Evolutionary conservation across 2,113 vertebrate species (phyloP).

Genomic region (Podiceps cristatus): DNA sequence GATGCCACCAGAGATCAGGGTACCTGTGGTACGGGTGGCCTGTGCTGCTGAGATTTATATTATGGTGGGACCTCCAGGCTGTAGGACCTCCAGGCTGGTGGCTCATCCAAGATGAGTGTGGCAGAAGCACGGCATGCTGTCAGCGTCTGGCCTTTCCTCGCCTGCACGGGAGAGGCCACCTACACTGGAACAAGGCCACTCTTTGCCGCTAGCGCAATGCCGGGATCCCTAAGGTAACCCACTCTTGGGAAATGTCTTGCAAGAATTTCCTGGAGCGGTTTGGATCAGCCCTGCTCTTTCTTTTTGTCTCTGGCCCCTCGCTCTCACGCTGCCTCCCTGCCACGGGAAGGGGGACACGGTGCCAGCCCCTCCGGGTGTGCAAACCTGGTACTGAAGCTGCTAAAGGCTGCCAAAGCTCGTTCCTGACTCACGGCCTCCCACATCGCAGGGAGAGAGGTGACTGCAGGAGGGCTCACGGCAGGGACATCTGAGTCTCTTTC

Average conservation of each 20-base stretch:
- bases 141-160: background rate
- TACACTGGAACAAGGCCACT: background rate
- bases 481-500: background rate
- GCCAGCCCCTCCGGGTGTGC: conserved; percentile 72
- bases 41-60: background rate
- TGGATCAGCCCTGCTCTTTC: conserved; percentile 26
- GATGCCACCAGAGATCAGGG: background rate
- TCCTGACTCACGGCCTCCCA: conserved; percentile 34
- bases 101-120: background rate
- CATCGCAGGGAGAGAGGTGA: background rate
- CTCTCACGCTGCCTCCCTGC: background rate
- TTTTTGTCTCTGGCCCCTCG: background rate
- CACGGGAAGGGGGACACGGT: background rate
- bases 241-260: conserved; percentile 7
- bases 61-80: background rate
- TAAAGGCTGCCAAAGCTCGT: conserved; percentile 54
- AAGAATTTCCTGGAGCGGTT: conserved; percentile 12
- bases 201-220: background rate
- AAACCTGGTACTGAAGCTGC: conserved; percentile 69
- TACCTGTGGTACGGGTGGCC: background rate
- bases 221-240: background rate
- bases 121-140: background rate
- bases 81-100: background rate
- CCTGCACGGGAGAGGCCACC: background rate
- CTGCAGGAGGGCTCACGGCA: background rate